These are phyloP conservation scores for Teinopalpus imperialis DNA, from an alignment of 2,888 invertebrate species.

Conservation along the genomic window DNA sequence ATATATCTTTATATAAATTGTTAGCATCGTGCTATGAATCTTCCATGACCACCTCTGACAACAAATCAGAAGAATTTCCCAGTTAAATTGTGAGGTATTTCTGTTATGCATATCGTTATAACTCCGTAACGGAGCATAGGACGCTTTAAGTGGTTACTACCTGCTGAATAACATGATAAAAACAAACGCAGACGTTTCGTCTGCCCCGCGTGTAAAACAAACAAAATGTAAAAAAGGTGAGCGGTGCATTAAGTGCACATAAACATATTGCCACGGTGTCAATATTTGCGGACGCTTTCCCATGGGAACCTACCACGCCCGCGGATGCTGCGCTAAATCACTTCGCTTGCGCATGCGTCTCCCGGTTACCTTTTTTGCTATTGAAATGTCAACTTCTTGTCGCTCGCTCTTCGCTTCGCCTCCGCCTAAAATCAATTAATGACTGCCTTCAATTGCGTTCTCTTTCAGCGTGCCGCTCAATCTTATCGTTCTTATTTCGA, in stretches of 20 bases:
- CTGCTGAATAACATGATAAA: slow-evolving; percentile 75
- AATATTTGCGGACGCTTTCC: slow-evolving; percentile 79
- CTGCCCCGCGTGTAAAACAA: slow-evolving; percentile 72
- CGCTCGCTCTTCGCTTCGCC: slow-evolving; percentile 36
- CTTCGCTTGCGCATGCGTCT: slow-evolving; percentile 50
- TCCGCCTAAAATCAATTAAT: slow-evolving; percentile 59
- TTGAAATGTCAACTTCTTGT: slow-evolving; percentile 71
- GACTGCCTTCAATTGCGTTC: slow-evolving; percentile 39
- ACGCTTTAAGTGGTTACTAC: slow-evolving; percentile 56
- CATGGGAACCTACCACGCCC: slow-evolving; percentile 66
- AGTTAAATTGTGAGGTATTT: slow-evolving; percentile 24
- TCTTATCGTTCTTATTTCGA: too few relatives aligned
- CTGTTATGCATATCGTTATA: slow-evolving; percentile 40
- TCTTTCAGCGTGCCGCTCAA: slow-evolving; percentile 26
- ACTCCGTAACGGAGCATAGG: slow-evolving; percentile 51
- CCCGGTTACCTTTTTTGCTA: slow-evolving; percentile 69
- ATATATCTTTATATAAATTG: too few relatives aligned
- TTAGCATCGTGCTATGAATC: slow-evolving; percentile 14
- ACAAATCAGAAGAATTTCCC: slow-evolving; percentile 16
- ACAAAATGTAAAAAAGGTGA: slow-evolving; percentile 77
- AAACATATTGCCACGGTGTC: slow-evolving; percentile 80
- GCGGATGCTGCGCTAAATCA: slow-evolving; percentile 66
- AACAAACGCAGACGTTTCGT: slow-evolving; percentile 74
- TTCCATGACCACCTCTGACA: slow-evolving; percentile 17
- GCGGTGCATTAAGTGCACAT: slow-evolving; percentile 81